Evolutionary conservation across 2,797 vertebrate genomes (phyloP).

Genomic region (Lacerta viridis): DNA sequence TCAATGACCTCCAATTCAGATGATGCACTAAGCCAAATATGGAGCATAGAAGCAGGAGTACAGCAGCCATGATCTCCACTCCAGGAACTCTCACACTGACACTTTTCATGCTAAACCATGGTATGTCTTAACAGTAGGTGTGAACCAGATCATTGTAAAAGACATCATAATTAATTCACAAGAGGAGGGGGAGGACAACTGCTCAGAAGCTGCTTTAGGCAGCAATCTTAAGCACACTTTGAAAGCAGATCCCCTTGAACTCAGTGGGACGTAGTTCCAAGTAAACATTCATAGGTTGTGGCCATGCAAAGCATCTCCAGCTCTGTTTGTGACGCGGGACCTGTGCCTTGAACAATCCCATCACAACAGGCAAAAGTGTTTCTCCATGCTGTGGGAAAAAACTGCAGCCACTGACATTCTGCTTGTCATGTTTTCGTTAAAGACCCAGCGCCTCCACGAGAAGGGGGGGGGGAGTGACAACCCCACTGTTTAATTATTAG

Average conservation of each 20-base stretch:
- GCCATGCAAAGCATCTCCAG: background rate
- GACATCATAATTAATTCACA: background rate
- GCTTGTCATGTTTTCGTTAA: conserved; percentile 5
- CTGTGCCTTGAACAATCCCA: background rate
- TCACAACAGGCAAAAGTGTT: background rate
- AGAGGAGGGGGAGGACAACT: background rate
- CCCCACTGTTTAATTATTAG: conserved; percentile 20
- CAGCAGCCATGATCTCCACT: too few relatives aligned
- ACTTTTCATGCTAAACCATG: too few relatives aligned
- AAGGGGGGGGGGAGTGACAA: background rate
- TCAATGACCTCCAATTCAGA: too few relatives aligned
- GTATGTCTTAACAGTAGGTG: too few relatives aligned
- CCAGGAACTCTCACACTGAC: too few relatives aligned
- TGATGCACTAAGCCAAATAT: too few relatives aligned
- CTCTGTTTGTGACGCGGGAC: background rate
- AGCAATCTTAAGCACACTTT: background rate
- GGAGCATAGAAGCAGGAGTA: too few relatives aligned
- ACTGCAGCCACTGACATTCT: background rate
- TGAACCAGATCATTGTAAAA: background rate
- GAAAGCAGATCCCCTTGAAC: background rate
- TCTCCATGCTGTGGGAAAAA: rapidly evolving
- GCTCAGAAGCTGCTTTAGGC: background rate
- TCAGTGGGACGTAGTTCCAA: background rate
- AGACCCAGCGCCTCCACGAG: background rate
- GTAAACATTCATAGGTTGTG: background rate